phyloP scores from a whole-genome alignment of 2,797 vertebrate genomes.

The Bradypodion pumilum region DNA sequence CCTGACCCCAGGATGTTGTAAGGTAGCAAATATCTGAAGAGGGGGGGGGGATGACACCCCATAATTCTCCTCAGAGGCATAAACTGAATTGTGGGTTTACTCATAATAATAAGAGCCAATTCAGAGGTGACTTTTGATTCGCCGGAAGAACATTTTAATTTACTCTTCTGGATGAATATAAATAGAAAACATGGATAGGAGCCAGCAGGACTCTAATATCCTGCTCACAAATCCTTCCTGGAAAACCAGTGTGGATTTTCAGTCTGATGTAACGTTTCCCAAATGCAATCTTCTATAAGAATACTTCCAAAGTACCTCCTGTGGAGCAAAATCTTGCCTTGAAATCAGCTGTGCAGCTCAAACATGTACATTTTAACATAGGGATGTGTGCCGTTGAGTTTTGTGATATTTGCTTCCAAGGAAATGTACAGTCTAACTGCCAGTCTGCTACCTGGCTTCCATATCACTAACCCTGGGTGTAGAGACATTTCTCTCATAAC shows the following conservation, averaged over 20 bases:
- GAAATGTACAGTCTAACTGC: neutral
- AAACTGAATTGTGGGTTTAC: slow-evolving; percentile 72
- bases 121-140: slow-evolving; percentile 20
- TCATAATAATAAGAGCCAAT: slow-evolving; percentile 66
- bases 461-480: slow-evolving; percentile 49
- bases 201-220: slow-evolving; percentile 29
- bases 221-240: slow-evolving; percentile 28
- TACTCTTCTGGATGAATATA: neutral
- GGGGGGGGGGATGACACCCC: slow-evolving; percentile 46
- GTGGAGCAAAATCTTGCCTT: neutral
- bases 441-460: slow-evolving; percentile 20
- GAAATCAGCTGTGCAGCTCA: neutral
- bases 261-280: slow-evolving; percentile 23
- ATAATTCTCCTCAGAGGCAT: slow-evolving; percentile 57
- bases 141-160: neutral
- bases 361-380: neutral
- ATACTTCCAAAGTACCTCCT: neutral
- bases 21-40: slow-evolving; percentile 53
- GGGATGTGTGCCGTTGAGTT: neutral
- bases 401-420: neutral
- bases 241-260: slow-evolving; percentile 28
- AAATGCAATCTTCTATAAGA: slow-evolving; percentile 7
- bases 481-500: slow-evolving; percentile 72
- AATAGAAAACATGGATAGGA: slow-evolving; percentile 22
- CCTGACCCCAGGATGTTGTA: slow-evolving; percentile 10